Percentiles rank a stretch among this genome's conserved stretches.
Conservation (phyloP, 2,113 vertebrate genomes). For the Sula dactylatra region DNA sequence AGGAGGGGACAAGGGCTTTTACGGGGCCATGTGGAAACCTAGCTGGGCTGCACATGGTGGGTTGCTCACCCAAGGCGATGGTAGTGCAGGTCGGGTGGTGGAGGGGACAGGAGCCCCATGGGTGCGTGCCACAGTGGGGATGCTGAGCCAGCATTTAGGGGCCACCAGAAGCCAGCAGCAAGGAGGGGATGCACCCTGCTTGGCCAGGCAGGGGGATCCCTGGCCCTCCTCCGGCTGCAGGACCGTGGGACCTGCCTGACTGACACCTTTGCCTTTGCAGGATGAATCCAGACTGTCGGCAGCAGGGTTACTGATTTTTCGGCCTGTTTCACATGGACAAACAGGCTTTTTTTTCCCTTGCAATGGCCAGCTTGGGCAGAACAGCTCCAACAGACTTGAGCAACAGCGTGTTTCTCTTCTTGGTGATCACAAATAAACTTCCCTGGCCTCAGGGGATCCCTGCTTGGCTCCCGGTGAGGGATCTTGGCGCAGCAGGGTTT, state of each 20-base stretch:
- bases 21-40: not conserved
- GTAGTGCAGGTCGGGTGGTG: rapidly evolving
- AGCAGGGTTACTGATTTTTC: not conserved
- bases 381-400: not conserved
- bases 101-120: not conserved
- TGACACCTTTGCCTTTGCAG: not conserved
- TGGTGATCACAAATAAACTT: not conserved
- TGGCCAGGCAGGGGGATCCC: rapidly evolving
- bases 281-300: rapidly evolving
- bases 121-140: rapidly evolving
- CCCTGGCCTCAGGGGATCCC: not conserved
- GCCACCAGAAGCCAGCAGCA: not conserved
- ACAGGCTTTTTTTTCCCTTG: not conserved
- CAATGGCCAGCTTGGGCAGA: not conserved
- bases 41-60: not conserved
- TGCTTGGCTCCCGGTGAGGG: not conserved
- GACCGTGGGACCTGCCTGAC: rapidly evolving
- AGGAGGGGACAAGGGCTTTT: not conserved
- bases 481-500: not conserved
- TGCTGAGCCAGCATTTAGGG: not conserved
- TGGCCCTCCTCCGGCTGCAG: not conserved
- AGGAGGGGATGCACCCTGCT: not conserved
- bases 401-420: not conserved
- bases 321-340: not conserved
- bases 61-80: not conserved